Percentiles rank a stretch among this genome's conserved stretches.
Conservation (phyloP, 1,140 invertebrate genomes). For the Bombus terrestris region DNA sequence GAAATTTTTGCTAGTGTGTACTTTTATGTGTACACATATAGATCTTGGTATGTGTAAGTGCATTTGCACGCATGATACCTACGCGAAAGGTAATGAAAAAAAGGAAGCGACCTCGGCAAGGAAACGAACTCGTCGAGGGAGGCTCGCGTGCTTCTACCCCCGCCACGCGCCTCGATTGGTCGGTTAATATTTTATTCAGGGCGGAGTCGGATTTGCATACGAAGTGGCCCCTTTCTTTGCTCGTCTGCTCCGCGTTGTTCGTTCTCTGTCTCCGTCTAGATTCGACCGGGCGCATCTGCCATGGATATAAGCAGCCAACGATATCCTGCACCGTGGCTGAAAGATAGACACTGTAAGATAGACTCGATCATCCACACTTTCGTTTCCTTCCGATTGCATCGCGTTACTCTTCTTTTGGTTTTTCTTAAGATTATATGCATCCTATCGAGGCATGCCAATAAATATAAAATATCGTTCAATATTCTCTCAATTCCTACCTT, state of each 20-base stretch:
- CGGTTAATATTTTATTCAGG: conserved; percentile 76
- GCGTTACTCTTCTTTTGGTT: not conserved
- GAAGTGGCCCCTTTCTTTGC: conserved; percentile 57
- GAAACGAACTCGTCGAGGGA: conserved; percentile 43
- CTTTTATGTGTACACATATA: too few relatives aligned
- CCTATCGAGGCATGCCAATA: not conserved
- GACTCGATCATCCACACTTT: not conserved
- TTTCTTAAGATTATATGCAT: too few relatives aligned
- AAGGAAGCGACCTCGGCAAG: conserved; percentile 37
- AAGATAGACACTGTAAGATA: not conserved
- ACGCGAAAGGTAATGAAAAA: conserved; percentile 45
- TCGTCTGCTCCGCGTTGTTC: conserved; percentile 18
- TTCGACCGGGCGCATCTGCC: conserved; percentile 61
- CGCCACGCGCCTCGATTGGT: conserved; percentile 63
- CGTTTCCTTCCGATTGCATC: not conserved
- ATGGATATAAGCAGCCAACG: conserved; percentile 61
- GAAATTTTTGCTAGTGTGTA: conserved; percentile 12
- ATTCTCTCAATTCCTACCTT: not conserved
- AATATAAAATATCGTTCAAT: not conserved
- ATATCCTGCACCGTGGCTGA: conserved; percentile 40
- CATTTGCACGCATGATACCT: conserved; percentile 41
- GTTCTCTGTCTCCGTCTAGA: conserved; percentile 12
- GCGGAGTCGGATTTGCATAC: conserved; percentile 74
- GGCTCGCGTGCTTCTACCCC: conserved; percentile 60
- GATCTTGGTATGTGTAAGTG: not conserved